Evolutionary conservation across 2,113 vertebrate genomes (phyloP).

Genomic region (Gobius niger): DNA sequence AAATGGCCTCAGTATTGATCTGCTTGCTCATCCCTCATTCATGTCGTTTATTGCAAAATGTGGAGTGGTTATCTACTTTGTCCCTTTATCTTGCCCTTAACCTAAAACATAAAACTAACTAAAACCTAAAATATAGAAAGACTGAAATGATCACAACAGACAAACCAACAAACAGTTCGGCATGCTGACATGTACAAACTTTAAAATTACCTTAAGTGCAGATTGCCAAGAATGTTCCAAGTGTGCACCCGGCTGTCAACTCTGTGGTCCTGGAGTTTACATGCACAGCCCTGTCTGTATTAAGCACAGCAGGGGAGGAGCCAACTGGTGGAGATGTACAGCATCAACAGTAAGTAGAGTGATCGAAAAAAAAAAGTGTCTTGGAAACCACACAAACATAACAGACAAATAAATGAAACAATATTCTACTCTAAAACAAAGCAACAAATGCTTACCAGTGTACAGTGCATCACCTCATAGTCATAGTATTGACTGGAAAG

Average conservation of each 20-base stretch:
- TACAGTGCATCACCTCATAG: constrained; percentile 35
- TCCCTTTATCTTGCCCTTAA: background rate
- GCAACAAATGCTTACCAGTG: constrained; percentile 51
- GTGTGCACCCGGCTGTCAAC: constrained; percentile 41
- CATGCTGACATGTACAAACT: background rate
- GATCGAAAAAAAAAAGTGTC: background rate
- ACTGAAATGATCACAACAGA: background rate
- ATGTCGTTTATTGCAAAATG: constrained; percentile 3
- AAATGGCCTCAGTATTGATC: constrained; percentile 74
- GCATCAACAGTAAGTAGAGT: background rate
- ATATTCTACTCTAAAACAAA: constrained; percentile 5
- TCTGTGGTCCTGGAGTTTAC: constrained; percentile 54
- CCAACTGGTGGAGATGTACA: constrained; percentile 38
- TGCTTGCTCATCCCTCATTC: constrained; percentile 21
- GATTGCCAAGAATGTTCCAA: constrained; percentile 37
- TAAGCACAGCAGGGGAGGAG: constrained; percentile 86
- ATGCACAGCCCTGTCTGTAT: constrained; percentile 55
- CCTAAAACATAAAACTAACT: background rate
- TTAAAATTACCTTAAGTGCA: constrained; percentile 49
- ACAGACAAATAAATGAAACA: background rate
- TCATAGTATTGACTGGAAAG: constrained; percentile 66
- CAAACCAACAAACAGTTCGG: background rate
- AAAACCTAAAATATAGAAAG: background rate
- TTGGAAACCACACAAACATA: background rate
- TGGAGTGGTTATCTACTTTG: background rate